Base-by-base conservation (phyloP, 1,140 invertebrate genomes). In the Hormaphis cornu region DNA sequence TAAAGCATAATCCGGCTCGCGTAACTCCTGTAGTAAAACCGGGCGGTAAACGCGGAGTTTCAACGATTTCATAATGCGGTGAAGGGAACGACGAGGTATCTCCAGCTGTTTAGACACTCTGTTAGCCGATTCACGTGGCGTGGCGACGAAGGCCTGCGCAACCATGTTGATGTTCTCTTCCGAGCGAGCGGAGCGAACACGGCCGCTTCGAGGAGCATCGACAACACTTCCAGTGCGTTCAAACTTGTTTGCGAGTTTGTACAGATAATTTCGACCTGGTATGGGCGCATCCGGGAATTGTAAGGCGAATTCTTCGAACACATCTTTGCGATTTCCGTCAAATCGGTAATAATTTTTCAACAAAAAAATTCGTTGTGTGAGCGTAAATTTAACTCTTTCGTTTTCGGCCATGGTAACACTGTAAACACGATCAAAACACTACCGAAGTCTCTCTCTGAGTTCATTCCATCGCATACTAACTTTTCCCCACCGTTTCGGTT, bases 161-260 rank as follows among this genome's bases (percentile, higher is more conserved):
- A 69, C 50, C 33, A 28, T 24, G 18, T 22, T 48, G 28, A 30
- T 53, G 14, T 69, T 69, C 35, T 69, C 66, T 22, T 69, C 42
- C 53, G 66, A 52, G 8, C n/a, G 1, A 9, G 16, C 66, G 18
- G 66, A 33, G 7, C 46, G 22, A 28, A 10, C 20, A 46, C n/a
- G 28, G 46, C 63, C 63, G 33, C 20, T 22, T 22, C 24, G 42
- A n/a, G 63, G 26, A 30, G 63, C 63, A 69, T 69, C 63, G 28
- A 48, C 66, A 14, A 69, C 50, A 10, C 28, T 22, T 10, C 66
- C 66, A 50, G 12, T 37, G 18, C 14, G 18, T 26, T 69, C 44
- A 37, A 69, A 52, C n/a, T 37, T 53, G 4, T 20, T 18, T 8
- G 12, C 20, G 2, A 53, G 22, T 53, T 22, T 9, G 24, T 53